Conservation (phyloP, 1,140 invertebrate genomes). For the Tyrophagus putrescentiae region DNA sequence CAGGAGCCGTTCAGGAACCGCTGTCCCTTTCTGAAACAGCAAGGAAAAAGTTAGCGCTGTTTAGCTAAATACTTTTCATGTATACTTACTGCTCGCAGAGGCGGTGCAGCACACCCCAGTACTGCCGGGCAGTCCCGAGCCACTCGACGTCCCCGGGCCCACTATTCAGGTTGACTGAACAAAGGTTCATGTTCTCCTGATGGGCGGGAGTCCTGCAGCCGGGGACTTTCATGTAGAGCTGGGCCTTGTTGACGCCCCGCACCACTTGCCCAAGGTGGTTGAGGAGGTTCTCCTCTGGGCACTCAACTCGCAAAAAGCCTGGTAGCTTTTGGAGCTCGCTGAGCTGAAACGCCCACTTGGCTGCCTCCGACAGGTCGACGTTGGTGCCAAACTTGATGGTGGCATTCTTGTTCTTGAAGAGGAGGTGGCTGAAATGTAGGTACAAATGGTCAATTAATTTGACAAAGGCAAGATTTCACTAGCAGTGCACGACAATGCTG, state of each 20-base stretch:
- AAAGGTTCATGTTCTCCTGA: conserved; percentile 99
- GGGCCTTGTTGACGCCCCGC: conserved; percentile 97
- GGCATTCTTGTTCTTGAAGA: no score
- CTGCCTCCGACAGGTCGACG: conserved; percentile 93
- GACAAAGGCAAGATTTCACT: no score
- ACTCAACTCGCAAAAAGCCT: conserved; percentile 84
- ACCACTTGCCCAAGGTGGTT: conserved; percentile 97
- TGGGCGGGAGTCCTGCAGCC: conserved; percentile 87
- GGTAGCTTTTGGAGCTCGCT: conserved; percentile 92
- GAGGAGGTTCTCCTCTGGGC: conserved; percentile 88
- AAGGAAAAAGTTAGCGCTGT: neutral
- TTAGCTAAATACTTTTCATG: neutral
- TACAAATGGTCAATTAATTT: no score
- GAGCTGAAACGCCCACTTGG: conserved; percentile 83
- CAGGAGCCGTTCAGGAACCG: conserved; percentile 91
- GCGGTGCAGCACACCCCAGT: conserved; percentile 85
- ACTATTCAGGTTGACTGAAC: conserved; percentile 99
- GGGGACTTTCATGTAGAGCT: conserved; percentile 97
- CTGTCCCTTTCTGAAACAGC: conserved; percentile 56
- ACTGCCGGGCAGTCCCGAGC: conserved; percentile 92
- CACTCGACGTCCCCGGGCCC: conserved; percentile 98
- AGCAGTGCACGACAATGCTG: no score
- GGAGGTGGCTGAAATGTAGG: no score
- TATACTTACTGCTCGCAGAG: conserved; percentile 65
- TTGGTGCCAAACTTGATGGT: conserved; percentile 99